Evolutionary conservation across 2,888 invertebrate species (phyloP).

Genomic region (Eurytoma adleriae): DNA sequence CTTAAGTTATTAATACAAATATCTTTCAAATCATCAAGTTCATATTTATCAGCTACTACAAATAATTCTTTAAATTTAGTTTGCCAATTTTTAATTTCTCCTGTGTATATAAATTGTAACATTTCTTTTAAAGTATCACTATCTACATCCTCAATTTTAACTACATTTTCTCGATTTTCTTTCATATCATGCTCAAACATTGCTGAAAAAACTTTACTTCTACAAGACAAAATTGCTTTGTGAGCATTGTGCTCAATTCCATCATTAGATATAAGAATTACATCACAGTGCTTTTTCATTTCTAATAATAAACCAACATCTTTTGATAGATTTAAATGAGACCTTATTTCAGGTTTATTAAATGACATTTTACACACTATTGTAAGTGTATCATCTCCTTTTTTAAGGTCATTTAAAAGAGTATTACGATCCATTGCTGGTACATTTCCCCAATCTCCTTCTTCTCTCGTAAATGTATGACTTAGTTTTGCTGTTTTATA

Average conservation of each 20-base stretch:
- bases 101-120: conserved; percentile 11
- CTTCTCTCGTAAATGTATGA: neutral
- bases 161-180: neutral
- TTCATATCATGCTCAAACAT: neutral
- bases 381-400: neutral
- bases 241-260: neutral
- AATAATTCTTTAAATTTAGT: neutral
- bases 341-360: neutral
- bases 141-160: neutral
- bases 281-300: neutral
- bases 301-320: neutral
- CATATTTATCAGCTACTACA: neutral
- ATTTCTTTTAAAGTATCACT: neutral
- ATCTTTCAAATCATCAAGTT: neutral
- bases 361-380: neutral
- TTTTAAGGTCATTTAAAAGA: neutral
- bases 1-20: too few relatives aligned
- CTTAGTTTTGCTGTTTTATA: neutral
- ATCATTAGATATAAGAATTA: neutral
- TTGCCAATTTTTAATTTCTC: neutral
- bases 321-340: neutral
- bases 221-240: neutral
- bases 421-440: neutral
- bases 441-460: neutral
- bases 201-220: neutral